Conservation (phyloP, 2,113 vertebrate species). For the Epinephelus moara region DNA sequence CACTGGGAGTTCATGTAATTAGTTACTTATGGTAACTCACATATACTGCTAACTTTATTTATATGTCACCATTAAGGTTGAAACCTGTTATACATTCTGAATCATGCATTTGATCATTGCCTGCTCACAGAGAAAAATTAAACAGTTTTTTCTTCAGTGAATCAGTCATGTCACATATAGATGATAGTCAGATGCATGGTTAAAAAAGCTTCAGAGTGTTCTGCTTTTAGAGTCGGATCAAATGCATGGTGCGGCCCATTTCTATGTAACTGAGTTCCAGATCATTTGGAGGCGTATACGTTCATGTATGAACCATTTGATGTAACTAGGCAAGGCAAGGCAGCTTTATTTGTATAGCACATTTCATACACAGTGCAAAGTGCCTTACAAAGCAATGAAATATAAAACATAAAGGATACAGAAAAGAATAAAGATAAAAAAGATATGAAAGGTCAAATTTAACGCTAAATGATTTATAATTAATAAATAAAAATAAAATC, state of each 20-base stretch:
- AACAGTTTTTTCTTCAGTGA: background rate
- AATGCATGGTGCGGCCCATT: background rate
- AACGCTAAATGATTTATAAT: too few species aligned
- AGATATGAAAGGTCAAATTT: too few species aligned
- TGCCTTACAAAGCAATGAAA: too few species aligned
- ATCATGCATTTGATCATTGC: too few species aligned
- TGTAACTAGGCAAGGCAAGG: too few species aligned
- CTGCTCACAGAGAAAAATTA: background rate
- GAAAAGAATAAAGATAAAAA: too few species aligned
- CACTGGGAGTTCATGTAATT: background rate
- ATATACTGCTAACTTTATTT: background rate
- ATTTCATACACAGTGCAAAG: too few species aligned
- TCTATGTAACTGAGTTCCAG: background rate
- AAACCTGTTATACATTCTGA: too few species aligned
- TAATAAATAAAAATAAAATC: too few species aligned
- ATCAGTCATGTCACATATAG: background rate
- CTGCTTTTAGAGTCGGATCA: background rate
- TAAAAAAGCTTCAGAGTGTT: too few species aligned
- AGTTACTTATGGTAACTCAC: background rate
- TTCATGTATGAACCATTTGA: background rate
- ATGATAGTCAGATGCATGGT: background rate
- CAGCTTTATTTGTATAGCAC: too few species aligned
- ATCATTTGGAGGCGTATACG: background rate
- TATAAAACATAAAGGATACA: too few species aligned
- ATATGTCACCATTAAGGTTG: background rate